Base-by-base conservation (phyloP, 2,888 invertebrate genomes). In the Melanostoma scalare region DNA sequence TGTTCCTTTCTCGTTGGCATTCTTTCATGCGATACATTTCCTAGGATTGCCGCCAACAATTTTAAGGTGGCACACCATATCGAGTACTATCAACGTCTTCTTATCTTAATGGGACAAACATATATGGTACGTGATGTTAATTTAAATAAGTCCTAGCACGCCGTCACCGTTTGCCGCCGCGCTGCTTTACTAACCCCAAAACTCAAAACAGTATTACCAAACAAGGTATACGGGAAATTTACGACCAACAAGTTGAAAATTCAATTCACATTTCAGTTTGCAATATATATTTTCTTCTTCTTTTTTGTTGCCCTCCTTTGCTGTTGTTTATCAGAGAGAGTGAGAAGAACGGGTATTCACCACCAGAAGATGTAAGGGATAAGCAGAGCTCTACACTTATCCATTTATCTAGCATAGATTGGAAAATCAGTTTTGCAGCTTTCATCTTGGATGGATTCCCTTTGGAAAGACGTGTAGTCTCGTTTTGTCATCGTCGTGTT, bases 191-290 rank as follows among this genome's bases (percentile, higher is more conserved):
- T 63, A 50, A 63, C 48, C 63, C 63, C 38, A 50, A 63, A 53
- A 46, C 38, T 50, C 48, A 63, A 63, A 63, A 50, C 63, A 30
- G 63, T 35, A 31, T 50, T 50, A 31, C 50, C 63, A 46, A 20
- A 63, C 50, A 38, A 38, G 48, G 48, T 61, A 2, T 0, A 1
- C 33, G 58, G 58, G 9, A 55, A 53, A 60, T 69, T 71, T 71
- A 78, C 78, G 74, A 84, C 79, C 84, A 84, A 84, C 84, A 84
- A 84, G 84, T 84, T 84, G 84, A 84, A 84, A 84, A 84, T 84
- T 84, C 84, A 79, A 79, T 84, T 84, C 84, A 71, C 79, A 84
- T 84, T 79, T 84, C 75, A 71, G 74, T 72, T 81, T 76, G n/a
- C 30, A 55, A 60, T 58, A n/a, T n/a, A n/a, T n/a, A n/a, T n/a